phyloP scores from a whole-genome alignment of 2,113 vertebrate genomes.

The Oryzias woworae region DNA sequence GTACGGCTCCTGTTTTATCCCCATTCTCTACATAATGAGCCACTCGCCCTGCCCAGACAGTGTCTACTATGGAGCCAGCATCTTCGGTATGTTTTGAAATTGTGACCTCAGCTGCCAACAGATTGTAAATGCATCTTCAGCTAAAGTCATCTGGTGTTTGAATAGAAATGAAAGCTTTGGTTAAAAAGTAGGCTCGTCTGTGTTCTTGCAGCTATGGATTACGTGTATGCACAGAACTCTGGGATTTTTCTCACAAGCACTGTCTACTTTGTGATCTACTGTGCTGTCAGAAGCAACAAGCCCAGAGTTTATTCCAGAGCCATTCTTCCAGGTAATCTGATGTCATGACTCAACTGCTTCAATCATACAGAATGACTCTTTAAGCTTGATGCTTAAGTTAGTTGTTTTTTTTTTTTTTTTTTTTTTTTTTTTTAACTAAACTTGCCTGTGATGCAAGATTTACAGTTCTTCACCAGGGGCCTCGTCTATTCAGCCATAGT shows the following conservation, averaged over 20 bases:
- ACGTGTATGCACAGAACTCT: constrained; percentile 85
- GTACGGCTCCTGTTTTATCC: constrained; percentile 83
- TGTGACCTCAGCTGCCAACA: no score
- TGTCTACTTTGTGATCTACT: constrained; percentile 87
- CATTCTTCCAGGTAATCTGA: constrained; percentile 81
- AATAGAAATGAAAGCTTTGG: background rate
- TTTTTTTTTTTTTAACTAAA: no score
- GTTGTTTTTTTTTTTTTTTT: no score
- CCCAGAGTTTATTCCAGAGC: constrained; percentile 83
- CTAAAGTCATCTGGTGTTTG: background rate
- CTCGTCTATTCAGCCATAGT: no score
- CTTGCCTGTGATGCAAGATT: no score
- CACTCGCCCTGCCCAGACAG: constrained; percentile 79
- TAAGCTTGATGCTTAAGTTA: no score
- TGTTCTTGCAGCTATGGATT: constrained; percentile 85
- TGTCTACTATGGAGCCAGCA: constrained; percentile 83
- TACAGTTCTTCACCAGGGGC: no score
- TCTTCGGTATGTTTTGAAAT: constrained; percentile 78
- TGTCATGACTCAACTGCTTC: background rate
- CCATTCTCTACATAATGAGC: constrained; percentile 90
- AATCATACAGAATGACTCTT: no score
- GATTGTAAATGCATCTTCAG: background rate
- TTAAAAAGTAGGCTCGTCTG: background rate
- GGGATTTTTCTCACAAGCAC: constrained; percentile 89
- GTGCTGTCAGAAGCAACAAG: constrained; percentile 81